Base-by-base conservation (phyloP, 2,888 invertebrate genomes). In the Ormyrus thymus region DNA sequence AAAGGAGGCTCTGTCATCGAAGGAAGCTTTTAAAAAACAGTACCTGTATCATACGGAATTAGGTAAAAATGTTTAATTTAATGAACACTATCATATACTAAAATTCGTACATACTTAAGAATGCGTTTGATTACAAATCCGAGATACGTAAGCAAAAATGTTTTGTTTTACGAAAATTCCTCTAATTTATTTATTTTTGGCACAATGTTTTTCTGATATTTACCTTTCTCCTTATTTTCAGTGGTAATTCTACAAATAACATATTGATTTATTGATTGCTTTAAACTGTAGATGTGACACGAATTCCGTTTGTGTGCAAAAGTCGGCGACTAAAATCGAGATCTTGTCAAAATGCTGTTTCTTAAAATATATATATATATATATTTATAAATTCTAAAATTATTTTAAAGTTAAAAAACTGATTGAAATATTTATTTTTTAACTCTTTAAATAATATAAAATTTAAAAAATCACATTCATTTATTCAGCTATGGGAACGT, bases 21-120 rank as follows among this genome's bases (percentile, higher is more conserved):
- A 96, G 87, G 95, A 95, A 76, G 93, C 95, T 69, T 98, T 98
- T 89, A 95, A 96, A 85, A 96, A 96, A 88, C 95, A 97, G 84
- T 98, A 98, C 87, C 90, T 98, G 88, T 98, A 98, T 90, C 90
- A 98, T 79, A 97, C 97, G 0, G 98, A 98, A 89, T 90, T 98
- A 81, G 81, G 81, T 81, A 55, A 46, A 9, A 4, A 4, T 29
- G 0, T 29, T 46, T 64, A 29, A 29, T 29, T 29, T 29, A 29
- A 29, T 3, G 4, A 29, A 29, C 29, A 29, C 29, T 29, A 29
- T 4, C 29, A 4, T 29, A 29, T 29, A 29, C 4, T 29, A 29
- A 29, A 29, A 29, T 29, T 29, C 29, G 4, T 29, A 29, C 3
- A 29, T 29, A 29, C 29, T 29, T 29, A 29, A 4, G 4, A 29